These are phyloP conservation scores for Graphium colonna DNA, from an alignment of 2,888 invertebrate genomes.

Conservation along the genomic window DNA sequence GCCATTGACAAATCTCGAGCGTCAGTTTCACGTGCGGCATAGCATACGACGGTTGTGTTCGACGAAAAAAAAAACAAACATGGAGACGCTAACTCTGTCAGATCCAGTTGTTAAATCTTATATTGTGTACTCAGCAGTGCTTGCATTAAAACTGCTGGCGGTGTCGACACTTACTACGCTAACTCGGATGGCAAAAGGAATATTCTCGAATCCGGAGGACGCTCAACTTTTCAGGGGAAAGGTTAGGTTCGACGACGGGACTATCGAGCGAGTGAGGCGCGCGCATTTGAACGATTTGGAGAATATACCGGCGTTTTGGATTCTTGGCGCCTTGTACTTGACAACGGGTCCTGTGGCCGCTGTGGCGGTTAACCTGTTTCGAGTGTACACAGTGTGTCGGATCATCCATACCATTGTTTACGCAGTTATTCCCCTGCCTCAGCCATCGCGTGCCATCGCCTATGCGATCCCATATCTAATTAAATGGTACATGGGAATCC, in stretches of 20 bases:
- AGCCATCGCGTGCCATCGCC: conserved; percentile 68
- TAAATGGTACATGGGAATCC: conserved; percentile 57
- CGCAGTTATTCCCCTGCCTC: conserved; percentile 80
- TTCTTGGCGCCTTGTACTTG: conserved; percentile 81
- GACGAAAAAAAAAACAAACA: too few species aligned
- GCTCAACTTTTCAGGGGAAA: conserved; percentile 47
- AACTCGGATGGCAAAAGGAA: conserved; percentile 43
- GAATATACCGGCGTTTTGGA: conserved; percentile 84
- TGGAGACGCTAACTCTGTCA: conserved; percentile 39
- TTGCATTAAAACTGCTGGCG: conserved; percentile 53
- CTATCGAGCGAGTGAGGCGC: conserved; percentile 61
- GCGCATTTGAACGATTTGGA: conserved; percentile 87
- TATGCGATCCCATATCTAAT: conserved; percentile 47
- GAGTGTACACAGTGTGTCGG: conserved; percentile 77
- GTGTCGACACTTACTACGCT: conserved; percentile 45
- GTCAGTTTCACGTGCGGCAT: too few species aligned
- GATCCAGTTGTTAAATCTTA: conserved; percentile 55
- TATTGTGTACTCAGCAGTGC: conserved; percentile 56
- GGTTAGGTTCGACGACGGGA: conserved; percentile 57
- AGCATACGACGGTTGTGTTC: too few species aligned
- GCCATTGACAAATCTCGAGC: too few species aligned
- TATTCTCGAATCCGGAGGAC: conserved; percentile 61
- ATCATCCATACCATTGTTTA: conserved; percentile 83
- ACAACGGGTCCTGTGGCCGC: conserved; percentile 75
- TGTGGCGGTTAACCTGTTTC: conserved; percentile 58